phyloP scores from a whole-genome alignment of 2,113 vertebrate species.

The Campylorhamphus procurvoides region DNA sequence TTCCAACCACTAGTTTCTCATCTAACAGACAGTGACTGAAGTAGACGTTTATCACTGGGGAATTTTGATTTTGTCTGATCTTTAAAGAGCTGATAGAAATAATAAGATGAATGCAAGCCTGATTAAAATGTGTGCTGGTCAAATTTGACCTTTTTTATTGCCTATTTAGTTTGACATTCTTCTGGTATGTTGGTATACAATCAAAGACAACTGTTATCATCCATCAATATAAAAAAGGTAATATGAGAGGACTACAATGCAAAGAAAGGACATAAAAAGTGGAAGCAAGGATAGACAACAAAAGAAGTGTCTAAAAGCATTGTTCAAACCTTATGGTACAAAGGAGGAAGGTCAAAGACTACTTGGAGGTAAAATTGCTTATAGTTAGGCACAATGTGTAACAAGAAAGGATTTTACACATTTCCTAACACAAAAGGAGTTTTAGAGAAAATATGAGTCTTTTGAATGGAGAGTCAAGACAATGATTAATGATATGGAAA shows the following conservation, averaged over 20 bases:
- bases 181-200: not conserved
- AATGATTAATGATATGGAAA: not conserved
- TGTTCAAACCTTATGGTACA: not conserved
- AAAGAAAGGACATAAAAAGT: not conserved
- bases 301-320: not conserved
- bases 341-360: not conserved
- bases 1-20: not conserved
- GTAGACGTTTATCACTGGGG: not conserved
- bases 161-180: not conserved
- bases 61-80: not conserved
- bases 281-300: not conserved
- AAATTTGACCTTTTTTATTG: not conserved
- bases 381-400: not conserved
- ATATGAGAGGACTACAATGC: not conserved
- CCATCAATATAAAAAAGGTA: not conserved
- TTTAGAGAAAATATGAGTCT: not conserved
- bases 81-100: constrained; percentile 8
- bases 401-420: not conserved
- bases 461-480: not conserved
- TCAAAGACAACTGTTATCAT: not conserved
- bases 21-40: not conserved
- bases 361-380: not conserved
- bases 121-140: constrained; percentile 27
- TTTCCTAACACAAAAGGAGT: not conserved
- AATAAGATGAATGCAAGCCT: constrained; percentile 8